Conservation (phyloP, 2,888 invertebrate genomes). For the Flabesymbios commensalis region DNA sequence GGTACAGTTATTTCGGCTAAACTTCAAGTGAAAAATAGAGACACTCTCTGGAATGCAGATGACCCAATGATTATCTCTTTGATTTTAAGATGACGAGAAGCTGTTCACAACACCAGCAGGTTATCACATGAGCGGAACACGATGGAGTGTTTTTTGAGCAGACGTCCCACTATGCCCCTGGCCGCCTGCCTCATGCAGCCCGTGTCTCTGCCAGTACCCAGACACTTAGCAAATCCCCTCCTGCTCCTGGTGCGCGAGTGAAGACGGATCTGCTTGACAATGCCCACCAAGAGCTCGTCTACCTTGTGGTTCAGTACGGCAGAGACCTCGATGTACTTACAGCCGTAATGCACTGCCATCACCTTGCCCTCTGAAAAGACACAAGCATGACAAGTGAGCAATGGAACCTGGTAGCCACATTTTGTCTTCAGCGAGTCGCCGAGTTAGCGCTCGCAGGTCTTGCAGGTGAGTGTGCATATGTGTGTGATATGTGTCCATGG, state of each 20-base stretch:
- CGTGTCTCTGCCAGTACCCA: not conserved
- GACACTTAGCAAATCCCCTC: not conserved
- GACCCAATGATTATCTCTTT: too few species aligned
- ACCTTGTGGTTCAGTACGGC: conserved; percentile 96
- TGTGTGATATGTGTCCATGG: too few species aligned
- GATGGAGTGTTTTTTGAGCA: conserved; percentile 48
- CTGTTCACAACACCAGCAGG: conserved; percentile 40
- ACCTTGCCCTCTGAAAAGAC: conserved; percentile 85
- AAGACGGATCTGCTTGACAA: conserved; percentile 85
- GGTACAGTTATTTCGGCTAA: too few species aligned
- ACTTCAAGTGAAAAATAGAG: too few species aligned
- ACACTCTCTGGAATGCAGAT: too few species aligned
- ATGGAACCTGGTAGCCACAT: not conserved
- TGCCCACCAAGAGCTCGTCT: conserved; percentile 90
- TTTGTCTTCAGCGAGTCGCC: conserved; percentile 94
- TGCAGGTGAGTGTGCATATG: conserved; percentile 77
- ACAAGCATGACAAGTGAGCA: too few species aligned
- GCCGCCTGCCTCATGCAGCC: conserved; percentile 7
- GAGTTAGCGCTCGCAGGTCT: conserved; percentile 76
- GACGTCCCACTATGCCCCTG: conserved; percentile 42
- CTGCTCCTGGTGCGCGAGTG: conserved; percentile 62
- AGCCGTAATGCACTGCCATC: conserved; percentile 85
- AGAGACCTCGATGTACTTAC: conserved; percentile 93
- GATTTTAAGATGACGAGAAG: too few species aligned
- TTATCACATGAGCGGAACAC: conserved; percentile 66